Base-by-base conservation (phyloP, 2,888 invertebrate genomes). In the Leucophenga montana region DNA sequence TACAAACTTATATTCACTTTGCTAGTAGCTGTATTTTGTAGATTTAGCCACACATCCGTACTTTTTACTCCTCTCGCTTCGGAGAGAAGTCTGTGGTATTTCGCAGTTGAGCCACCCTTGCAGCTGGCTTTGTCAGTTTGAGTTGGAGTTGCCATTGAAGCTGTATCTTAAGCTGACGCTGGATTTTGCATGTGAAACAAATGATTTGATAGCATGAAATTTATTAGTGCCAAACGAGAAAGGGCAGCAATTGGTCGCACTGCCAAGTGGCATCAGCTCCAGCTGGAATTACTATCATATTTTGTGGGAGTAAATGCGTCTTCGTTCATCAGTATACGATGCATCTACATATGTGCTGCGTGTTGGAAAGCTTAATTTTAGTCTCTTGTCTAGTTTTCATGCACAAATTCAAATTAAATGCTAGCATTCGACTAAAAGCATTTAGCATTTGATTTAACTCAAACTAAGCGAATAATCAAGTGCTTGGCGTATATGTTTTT, bases 301-400 rank as follows among this genome's bases (percentile, higher is more conserved):
- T 46, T 33, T 61, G 62, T 61, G 57, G 18, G 62, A 48, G 59
- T 44, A 54, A 39, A 18, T 67, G 50, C n/a, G 50, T 31, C 48
- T 66, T 53, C 33, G 62, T 33, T 50, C 64, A 11, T 44, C 56
- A 20, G 46, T 46, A 62, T 46, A 27, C 50, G 22, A n/a, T 57
- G 31, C 13, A 50, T 50, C 0, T 20, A 5, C 22, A 20, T 11
- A 20, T 46, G 56, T 71, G 70, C 73, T 71, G 71, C 73, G 27
- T 9, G 27, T 64, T 64, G 62, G 46, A 48, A 22, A 33, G 44
- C 39, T 31, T 61, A 61, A 61, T 61, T 61, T 61, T 14, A 8
- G 39, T 39, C n/a, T 50, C 18, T 50, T 50, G 50, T 50, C 16
- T 4, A 50, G n/a, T 50, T 50, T 50, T 50, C 27, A 16, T 9